Evolutionary conservation across 2,888 invertebrate species (phyloP), one percentile per base, ranked within the genome.

Genomic region (Aquatica leii): DNA sequence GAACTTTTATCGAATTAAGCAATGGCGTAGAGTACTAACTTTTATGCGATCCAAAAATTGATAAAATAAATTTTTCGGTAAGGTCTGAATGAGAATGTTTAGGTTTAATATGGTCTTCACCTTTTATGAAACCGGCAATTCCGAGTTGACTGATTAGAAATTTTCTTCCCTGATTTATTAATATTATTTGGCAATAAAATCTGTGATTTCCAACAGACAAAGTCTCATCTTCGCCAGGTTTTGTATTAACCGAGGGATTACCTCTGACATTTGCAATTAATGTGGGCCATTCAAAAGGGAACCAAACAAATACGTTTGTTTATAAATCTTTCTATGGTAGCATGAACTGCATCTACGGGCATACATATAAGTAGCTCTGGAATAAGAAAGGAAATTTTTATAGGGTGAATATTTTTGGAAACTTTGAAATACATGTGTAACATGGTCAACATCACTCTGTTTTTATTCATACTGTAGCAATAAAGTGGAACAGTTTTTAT

Each of bases 241-340:
- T n/a, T n/a, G n/a, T n/a, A n/a, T n/a, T n/a, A n/a, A n/a, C n/a
- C n/a, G n/a, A n/a, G n/a, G n/a, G n/a, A n/a, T n/a, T n/a, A n/a
- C n/a, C n/a, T n/a, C n/a, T n/a, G n/a, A n/a, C n/a, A n/a, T n/a
- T n/a, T n/a, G n/a, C n/a, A n/a, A n/a, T n/a, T n/a, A n/a, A n/a
- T n/a, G n/a, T n/a, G n/a, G n/a, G n/a, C n/a, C n/a, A n/a, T n/a
- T n/a, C n/a, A n/a, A n/a, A n/a, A n/a, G 31, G 31, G 4, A 9
- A 31, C 31, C 37, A 4, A 37, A 37, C 4, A 2, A n/a, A 9
- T 41, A 41, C 41, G 41, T 41, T 41, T 41, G 41, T 24, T 24
- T 24, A 24, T 24, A 24, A 41, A 41, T 41, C 41, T 41, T 15
- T 41, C 41, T 11, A 41, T 41, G n/a, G 41, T 41, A 14, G 41